These are phyloP conservation scores for Holothuria scabra DNA, from an alignment of 53 echinoderm and acorn worm genomes.

Conservation along the genomic window DNA sequence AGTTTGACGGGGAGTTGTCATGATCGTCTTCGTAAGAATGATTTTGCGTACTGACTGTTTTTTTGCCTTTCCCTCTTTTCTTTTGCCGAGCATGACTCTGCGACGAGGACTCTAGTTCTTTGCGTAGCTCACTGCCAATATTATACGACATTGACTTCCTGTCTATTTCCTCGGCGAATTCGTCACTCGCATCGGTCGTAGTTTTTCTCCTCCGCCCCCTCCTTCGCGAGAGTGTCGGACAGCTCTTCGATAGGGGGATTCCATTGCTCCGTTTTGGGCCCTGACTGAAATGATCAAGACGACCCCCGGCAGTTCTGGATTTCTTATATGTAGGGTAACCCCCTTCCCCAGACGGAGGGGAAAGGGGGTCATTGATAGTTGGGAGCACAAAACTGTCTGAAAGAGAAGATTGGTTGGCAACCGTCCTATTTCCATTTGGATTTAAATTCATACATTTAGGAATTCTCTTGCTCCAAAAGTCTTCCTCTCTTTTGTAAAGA, in stretches of 20 bases:
- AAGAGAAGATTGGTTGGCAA: conserved; percentile 78
- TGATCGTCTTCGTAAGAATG: conserved; percentile 1
- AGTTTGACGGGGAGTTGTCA: conserved; percentile 38
- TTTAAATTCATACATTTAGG: conserved; percentile 34
- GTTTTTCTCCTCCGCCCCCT: conserved; percentile 52
- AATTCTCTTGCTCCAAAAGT: conserved; percentile 28
- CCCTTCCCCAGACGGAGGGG: conserved; percentile 3
- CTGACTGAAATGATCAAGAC: conserved; percentile 54
- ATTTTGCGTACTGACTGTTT: conserved; percentile 3
- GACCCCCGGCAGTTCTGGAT: conserved; percentile 64
- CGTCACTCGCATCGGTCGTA: conserved; percentile 56
- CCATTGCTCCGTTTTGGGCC: conserved; percentile 52
- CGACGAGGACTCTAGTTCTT: conserved; percentile 9
- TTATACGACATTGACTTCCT: conserved; percentile 57
- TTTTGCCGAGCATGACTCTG: background rate
- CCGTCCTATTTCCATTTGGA: conserved; percentile 22
- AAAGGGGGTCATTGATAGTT: conserved; percentile 52
- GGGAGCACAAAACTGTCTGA: conserved; percentile 91
- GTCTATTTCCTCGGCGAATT: conserved; percentile 60
- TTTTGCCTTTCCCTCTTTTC: conserved; percentile 17
- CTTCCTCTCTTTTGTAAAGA: conserved; percentile 8
- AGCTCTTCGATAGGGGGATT: conserved; percentile 77
- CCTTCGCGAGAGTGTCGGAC: conserved; percentile 65
- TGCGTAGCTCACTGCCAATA: conserved; percentile 49
- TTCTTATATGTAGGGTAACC: conserved; percentile 45